Conservation (phyloP, 1,140 invertebrate species). For the Eumaeus atala region DNA sequence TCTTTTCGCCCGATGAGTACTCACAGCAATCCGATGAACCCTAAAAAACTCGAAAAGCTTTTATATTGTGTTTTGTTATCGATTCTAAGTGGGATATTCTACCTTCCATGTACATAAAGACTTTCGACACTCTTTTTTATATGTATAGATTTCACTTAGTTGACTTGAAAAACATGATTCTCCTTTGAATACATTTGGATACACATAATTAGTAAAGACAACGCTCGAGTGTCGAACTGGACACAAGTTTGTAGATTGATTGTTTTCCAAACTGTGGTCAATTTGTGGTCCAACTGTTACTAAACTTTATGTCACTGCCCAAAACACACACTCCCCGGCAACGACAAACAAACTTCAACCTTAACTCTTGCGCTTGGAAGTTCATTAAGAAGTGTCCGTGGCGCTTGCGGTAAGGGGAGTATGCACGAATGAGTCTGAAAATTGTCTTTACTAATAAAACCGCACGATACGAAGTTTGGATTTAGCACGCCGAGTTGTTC, state of each 20-base stretch:
- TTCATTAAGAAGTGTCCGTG: constrained; percentile 16
- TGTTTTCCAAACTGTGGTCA: constrained; percentile 45
- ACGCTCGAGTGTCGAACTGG: constrained; percentile 10
- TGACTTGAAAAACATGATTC: no score
- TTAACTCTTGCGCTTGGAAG: constrained; percentile 14
- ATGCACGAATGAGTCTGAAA: constrained; percentile 15
- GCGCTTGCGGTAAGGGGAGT: constrained; percentile 9
- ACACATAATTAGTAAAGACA: constrained; percentile 8
- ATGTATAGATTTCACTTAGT: no score
- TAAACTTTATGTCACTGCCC: constrained; percentile 30
- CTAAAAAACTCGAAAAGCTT: no score
- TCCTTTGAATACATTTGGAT: no score
- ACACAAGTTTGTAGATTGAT: constrained; percentile 27
- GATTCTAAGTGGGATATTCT: no score
- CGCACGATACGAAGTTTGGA: neutral
- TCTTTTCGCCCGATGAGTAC: no score
- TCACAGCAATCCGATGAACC: no score
- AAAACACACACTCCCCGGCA: constrained; percentile 22
- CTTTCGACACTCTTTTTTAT: no score
- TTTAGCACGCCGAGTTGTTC: no score
- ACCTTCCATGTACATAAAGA: no score
- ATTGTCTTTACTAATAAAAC: constrained; percentile 18
- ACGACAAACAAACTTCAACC: constrained; percentile 17
- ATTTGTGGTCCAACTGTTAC: constrained; percentile 36
- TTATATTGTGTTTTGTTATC: no score